These are phyloP conservation scores for Globia sparganii DNA, from an alignment of 2,888 invertebrate species.

Conservation along the genomic window DNA sequence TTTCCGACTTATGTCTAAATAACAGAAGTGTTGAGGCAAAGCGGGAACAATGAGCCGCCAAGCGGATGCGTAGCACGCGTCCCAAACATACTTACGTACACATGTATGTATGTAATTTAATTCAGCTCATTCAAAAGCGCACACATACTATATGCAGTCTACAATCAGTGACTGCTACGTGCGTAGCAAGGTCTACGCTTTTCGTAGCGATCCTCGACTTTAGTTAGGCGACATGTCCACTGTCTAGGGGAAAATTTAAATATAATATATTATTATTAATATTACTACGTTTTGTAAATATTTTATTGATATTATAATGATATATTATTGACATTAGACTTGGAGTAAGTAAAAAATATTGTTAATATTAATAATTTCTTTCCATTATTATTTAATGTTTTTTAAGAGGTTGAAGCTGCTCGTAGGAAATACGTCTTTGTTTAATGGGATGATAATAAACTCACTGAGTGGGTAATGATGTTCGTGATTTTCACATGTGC, in stretches of 20 bases:
- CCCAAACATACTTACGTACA: constrained; percentile 18
- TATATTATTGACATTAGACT: background rate
- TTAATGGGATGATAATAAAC: background rate
- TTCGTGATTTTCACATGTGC: background rate
- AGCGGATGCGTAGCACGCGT: constrained; percentile 58
- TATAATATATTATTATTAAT: no score
- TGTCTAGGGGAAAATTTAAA: no score
- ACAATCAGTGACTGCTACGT: constrained; percentile 57
- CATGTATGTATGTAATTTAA: constrained; percentile 51
- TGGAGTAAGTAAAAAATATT: background rate
- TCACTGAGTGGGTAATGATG: background rate
- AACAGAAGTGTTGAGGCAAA: constrained; percentile 51
- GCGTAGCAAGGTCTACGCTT: constrained; percentile 44
- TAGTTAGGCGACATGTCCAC: background rate
- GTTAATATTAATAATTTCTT: background rate
- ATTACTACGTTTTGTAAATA: background rate
- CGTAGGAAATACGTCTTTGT: background rate
- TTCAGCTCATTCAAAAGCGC: constrained; percentile 58
- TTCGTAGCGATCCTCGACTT: constrained; percentile 24
- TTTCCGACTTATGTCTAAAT: constrained; percentile 52
- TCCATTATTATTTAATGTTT: constrained; percentile 3
- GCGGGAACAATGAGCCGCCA: constrained; percentile 45
- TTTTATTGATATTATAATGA: background rate
- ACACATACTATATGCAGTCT: constrained; percentile 49
- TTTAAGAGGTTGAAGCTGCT: background rate